Base-by-base conservation (phyloP, 2,888 invertebrate genomes). In the Merodon equestris region DNA sequence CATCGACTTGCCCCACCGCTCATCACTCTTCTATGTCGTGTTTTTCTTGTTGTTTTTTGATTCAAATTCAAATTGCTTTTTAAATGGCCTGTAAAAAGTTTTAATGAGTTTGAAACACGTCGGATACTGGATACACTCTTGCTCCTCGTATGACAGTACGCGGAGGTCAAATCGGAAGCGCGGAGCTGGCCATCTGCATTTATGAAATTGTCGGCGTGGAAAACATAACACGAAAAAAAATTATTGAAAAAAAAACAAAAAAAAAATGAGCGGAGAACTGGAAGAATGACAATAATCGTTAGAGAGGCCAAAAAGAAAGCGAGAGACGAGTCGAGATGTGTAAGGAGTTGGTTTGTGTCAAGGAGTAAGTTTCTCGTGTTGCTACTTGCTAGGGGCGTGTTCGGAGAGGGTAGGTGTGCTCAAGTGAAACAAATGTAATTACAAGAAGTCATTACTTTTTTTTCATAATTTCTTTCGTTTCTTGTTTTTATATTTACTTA, bases 1-100 rank as follows among this genome's bases (percentile, higher is more conserved):
- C 63, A 47, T 56, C 67, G 40, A 73, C 34, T 58, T 77, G 53
- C 40, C 27, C 2, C 3, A 40, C 13, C 48, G 56, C 36, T 73
- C 60, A 27, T 34, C 42, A 10, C 44, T 47, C n/a, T 42, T 54
- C 13, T 13, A 12, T 2, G 17, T 19, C 13, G 15, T 57, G 47
- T 38, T 27, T 36, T 15, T 18, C 14, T 12, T 36, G 44, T 34
- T 63, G 51, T 63, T 67, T 19, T 76, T 67, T 58, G 57, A 61
- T 50, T 64, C 66, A 56, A 66, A 74, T 76, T 71, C 86, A 88
- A 87, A 87, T 87, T 87, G 87, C 87, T 87, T 88, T 81, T 87
- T 86, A 87, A 87, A 88, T 88, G 88, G 87, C 86, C 88, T 87
- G 87, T 86, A 84, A 87, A 87, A 88, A 87, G 86, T 87, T 87